These are phyloP conservation scores for Zaprionus obscuricornis DNA, from an alignment of 2,888 invertebrate species.

Conservation along the genomic window DNA sequence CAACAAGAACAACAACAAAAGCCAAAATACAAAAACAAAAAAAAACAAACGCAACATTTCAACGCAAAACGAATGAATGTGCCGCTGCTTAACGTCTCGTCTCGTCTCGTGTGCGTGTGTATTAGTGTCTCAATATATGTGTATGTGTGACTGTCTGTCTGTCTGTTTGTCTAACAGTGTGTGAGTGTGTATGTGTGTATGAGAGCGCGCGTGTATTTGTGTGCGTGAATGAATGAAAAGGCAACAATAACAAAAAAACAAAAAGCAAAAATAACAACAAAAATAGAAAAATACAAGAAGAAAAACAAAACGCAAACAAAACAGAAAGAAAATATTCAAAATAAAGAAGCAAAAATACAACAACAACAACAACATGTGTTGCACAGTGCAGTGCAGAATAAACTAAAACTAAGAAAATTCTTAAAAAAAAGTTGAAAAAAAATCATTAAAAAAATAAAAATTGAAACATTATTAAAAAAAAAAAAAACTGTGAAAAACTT, in stretches of 20 bases:
- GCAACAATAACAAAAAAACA: constrained; percentile 24
- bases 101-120: constrained; percentile 12
- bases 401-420: constrained; percentile 10
- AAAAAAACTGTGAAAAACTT: too few relatives aligned
- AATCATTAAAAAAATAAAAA: constrained; percentile 11
- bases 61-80: constrained; percentile 24
- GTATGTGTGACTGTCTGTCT: too few relatives aligned
- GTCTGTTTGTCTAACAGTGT: background rate
- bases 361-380: constrained; percentile 53
- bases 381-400: constrained; percentile 52
- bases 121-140: too few relatives aligned
- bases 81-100: constrained; percentile 23
- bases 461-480: constrained; percentile 5
- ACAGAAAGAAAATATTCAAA: constrained; percentile 19
- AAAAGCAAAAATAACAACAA: constrained; percentile 12
- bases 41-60: constrained; percentile 16
- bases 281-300: constrained; percentile 23
- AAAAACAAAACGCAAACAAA: constrained; percentile 26
- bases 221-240: constrained; percentile 39
- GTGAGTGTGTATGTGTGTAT: background rate
- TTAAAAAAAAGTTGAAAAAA: background rate
- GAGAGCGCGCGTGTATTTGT: constrained; percentile 23
- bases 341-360: constrained; percentile 5
- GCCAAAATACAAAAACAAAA: constrained; percentile 38
- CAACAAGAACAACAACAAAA: constrained; percentile 15